A percentile compares a stretch with the other conserved stretches of the same genome.
These are phyloP conservation scores for Blastobasis adustella DNA, from an alignment of 2,888 invertebrate species.

Conservation along the genomic window DNA sequence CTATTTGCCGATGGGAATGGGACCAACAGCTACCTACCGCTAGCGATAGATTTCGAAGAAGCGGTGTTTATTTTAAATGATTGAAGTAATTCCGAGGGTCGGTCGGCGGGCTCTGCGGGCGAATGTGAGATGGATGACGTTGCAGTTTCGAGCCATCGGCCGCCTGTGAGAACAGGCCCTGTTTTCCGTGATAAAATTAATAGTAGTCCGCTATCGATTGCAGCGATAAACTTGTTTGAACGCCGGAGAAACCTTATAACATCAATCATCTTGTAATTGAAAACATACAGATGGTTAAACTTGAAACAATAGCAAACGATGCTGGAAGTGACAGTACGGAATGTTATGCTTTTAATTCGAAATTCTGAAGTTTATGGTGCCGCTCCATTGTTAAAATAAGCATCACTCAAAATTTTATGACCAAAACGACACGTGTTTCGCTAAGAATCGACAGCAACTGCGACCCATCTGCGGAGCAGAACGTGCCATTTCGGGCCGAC, in stretches of 20 bases:
- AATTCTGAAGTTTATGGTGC: conserved; percentile 16
- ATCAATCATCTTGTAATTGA: conserved; percentile 65
- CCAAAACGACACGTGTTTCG: conserved; percentile 55
- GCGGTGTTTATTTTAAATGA: conserved; percentile 62
- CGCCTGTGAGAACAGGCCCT: conserved; percentile 32
- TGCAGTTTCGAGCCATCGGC: conserved; percentile 29
- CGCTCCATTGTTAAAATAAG: conserved; percentile 18
- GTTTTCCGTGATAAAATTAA: conserved; percentile 51
- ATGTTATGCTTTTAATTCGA: no score
- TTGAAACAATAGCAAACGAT: conserved; percentile 40
- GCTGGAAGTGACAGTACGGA: conserved; percentile 20
- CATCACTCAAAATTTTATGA: conserved; percentile 38
- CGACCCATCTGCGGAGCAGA: conserved; percentile 62
- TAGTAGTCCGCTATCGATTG: conserved; percentile 55
- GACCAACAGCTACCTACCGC: conserved; percentile 34
- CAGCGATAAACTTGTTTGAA: conserved; percentile 58
- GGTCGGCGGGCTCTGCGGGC: conserved; percentile 31
- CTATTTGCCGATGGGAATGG: conserved; percentile 29
- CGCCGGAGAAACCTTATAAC: conserved; percentile 46
- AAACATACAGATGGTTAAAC: conserved; percentile 49
- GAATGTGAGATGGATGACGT: conserved; percentile 56
- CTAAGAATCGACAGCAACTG: conserved; percentile 55
- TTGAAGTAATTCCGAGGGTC: conserved; percentile 53
- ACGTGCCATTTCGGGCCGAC: conserved; percentile 65
- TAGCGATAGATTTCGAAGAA: conserved; percentile 40